Percentiles rank a stretch among this genome's conserved stretches.
Evolutionary conservation across 2,888 invertebrate genomes (phyloP).

Genomic region (Macrophya alboannulata): DNA sequence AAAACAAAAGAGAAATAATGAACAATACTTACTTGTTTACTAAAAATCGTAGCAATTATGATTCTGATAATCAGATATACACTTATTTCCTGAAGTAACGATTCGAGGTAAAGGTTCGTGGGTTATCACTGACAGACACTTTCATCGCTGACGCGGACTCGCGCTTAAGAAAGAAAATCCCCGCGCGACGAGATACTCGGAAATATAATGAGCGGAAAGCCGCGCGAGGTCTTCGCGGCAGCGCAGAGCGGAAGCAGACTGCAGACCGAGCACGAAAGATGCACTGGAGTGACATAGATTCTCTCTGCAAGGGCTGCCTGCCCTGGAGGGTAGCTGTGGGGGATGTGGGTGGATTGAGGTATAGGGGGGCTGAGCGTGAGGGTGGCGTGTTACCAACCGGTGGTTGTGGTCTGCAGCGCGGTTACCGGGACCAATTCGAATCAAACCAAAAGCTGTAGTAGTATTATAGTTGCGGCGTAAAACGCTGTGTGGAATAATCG

Average conservation of each 20-base stretch:
- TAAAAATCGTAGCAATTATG: conserved; percentile 34
- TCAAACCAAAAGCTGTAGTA: conserved; percentile 26
- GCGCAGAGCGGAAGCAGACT: conserved; percentile 38
- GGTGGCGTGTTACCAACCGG: conserved; percentile 49
- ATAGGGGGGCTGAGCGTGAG: background rate
- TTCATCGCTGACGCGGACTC: conserved; percentile 57
- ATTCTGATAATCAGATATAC: background rate
- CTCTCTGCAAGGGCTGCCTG: conserved; percentile 4
- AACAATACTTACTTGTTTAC: conserved; percentile 41
- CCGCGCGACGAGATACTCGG: conserved; percentile 47
- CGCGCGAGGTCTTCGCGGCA: conserved; percentile 51
- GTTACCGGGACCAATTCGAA: conserved; percentile 64
- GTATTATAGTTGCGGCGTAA: conserved; percentile 17
- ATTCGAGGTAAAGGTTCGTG: conserved; percentile 47
- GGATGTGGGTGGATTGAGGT: conserved; percentile 37
- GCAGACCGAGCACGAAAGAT: conserved; percentile 41
- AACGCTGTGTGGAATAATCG: background rate
- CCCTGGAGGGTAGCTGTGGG: conserved; percentile 39
- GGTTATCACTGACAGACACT: conserved; percentile 45
- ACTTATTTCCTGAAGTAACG: conserved; percentile 37
- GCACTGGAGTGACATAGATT: conserved; percentile 60
- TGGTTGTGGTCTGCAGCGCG: conserved; percentile 65
- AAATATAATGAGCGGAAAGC: conserved; percentile 58
- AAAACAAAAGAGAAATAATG: background rate
- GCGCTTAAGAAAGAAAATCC: conserved; percentile 14